A percentile compares a stretch with the other conserved stretches of the same genome.
Evolutionary conservation across 2,888 invertebrate genomes (phyloP).

Genomic region (Drosophila monieri): DNA sequence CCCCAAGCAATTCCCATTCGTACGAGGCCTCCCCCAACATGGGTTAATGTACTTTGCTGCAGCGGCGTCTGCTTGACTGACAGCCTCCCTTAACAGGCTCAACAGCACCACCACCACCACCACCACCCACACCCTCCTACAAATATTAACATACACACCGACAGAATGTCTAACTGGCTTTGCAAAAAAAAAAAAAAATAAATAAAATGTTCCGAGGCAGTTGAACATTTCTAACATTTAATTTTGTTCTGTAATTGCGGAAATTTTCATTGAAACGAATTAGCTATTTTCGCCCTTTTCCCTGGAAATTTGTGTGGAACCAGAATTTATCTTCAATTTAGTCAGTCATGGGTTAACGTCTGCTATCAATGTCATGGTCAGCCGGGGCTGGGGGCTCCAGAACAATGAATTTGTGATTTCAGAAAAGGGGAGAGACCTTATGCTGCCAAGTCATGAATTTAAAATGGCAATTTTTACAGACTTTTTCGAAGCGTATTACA

Average conservation of each 20-base stretch:
- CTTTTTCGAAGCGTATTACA: neutral
- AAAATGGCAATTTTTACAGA: neutral
- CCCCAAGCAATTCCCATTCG: constrained; percentile 38
- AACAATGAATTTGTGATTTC: constrained; percentile 19
- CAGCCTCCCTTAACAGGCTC: constrained; percentile 48
- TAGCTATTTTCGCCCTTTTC: constrained; percentile 51
- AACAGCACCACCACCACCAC: neutral
- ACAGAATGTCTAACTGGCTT: constrained; percentile 26
- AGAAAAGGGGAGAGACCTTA: neutral
- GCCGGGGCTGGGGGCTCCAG: neutral
- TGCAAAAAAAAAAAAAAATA: constrained; percentile 42
- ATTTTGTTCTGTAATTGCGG: constrained; percentile 66
- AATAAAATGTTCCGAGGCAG: constrained; percentile 29
- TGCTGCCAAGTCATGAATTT: constrained; percentile 4
- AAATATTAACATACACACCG: constrained; percentile 10
- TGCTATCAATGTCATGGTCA: constrained; percentile 70
- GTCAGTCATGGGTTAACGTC: constrained; percentile 54
- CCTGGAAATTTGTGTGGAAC: constrained; percentile 33
- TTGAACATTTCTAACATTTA: constrained; percentile 69
- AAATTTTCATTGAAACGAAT: constrained; percentile 76
- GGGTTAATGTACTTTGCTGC: constrained; percentile 73
- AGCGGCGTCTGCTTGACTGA: constrained; percentile 64
- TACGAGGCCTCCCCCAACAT: constrained; percentile 40
- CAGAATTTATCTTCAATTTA: constrained; percentile 29
- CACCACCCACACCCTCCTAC: neutral